A percentile compares a stretch with the other conserved stretches of the same genome.
These are phyloP conservation scores for Discoglossus pictus DNA, from an alignment of 2,797 vertebrate species.

Conservation along the genomic window DNA sequence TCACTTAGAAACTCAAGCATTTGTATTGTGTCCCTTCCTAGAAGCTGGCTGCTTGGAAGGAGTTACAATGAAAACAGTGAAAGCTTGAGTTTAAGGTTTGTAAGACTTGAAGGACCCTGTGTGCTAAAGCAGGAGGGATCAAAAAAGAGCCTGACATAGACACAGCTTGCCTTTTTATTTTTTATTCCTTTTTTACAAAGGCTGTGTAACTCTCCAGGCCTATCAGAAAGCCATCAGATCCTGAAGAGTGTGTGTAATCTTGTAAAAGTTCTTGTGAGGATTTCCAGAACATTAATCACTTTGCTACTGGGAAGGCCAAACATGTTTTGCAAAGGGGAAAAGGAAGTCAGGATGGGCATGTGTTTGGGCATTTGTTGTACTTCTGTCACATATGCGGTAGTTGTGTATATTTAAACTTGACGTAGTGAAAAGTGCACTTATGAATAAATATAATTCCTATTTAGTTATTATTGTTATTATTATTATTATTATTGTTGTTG, in stretches of 20 bases:
- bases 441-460: too few relatives aligned
- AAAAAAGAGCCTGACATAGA: neutral
- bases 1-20: neutral
- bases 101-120: neutral
- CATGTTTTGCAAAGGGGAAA: conserved; percentile 11
- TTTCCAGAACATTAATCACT: conserved; percentile 17
- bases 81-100: neutral
- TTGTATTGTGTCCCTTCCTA: conserved; percentile 3
- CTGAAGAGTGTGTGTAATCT: conserved; percentile 29
- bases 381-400: neutral
- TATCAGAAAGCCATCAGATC: conserved; percentile 19
- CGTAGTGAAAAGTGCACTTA: too few relatives aligned
- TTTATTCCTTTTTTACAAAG: conserved; percentile 15
- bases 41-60: neutral
- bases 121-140: neutral
- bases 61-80: neutral
- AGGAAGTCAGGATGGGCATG: neutral
- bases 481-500: too few relatives aligned
- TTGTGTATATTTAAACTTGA: too few relatives aligned
- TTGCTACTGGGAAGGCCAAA: conserved; percentile 1
- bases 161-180: conserved; percentile 6
- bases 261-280: conserved; percentile 32
- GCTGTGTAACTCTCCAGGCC: conserved; percentile 14
- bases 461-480: too few relatives aligned
- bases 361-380: neutral